phyloP scores from a whole-genome alignment of 37 sponge, comb jelly and placozoan genomes.

The Beroe ovata region DNA sequence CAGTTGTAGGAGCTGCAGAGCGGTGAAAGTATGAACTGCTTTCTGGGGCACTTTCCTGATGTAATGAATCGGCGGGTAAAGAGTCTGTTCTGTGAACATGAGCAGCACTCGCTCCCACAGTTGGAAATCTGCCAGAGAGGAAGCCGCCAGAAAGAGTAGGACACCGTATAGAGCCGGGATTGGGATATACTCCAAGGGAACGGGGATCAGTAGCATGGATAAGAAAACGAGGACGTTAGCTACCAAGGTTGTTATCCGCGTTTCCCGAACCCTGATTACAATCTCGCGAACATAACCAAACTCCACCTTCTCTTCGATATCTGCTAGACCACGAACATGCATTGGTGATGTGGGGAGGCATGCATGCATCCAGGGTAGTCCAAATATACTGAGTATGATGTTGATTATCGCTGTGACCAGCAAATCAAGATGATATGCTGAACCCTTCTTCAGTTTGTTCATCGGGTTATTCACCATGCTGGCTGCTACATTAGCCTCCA shows the following conservation, averaged over 20 bases:
- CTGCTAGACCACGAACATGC: constrained; percentile 58
- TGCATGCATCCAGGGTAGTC: constrained; percentile 64
- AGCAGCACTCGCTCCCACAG: constrained; percentile 42
- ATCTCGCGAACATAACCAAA: constrained; percentile 21
- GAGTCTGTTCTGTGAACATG: constrained; percentile 45
- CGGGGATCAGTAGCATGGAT: constrained; percentile 37
- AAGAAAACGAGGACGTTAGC: constrained; percentile 53
- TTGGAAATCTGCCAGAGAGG: constrained; percentile 41
- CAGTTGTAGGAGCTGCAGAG: constrained; percentile 45
- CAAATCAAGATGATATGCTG: constrained; percentile 43
- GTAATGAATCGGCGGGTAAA: constrained; percentile 54
- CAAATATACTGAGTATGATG: constrained; percentile 56
- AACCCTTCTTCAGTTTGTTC: constrained; percentile 55
- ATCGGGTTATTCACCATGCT: constrained; percentile 59
- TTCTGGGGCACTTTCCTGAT: constrained; percentile 60
- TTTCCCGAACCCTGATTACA: constrained; percentile 35
- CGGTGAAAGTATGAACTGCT: constrained; percentile 53
- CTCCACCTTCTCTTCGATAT: constrained; percentile 57
- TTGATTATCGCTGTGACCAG: constrained; percentile 47
- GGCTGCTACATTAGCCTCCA: constrained; percentile 56
- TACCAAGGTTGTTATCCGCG: constrained; percentile 29
- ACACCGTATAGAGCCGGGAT: constrained; percentile 56
- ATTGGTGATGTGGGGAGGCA: constrained; percentile 50
- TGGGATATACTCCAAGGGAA: constrained; percentile 34
- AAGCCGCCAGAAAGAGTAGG: constrained; percentile 31